Evolutionary conservation across 1,140 invertebrate species (phyloP), one percentile per base, ranked within the genome.

Genomic region (Drosophila sechellia): DNA sequence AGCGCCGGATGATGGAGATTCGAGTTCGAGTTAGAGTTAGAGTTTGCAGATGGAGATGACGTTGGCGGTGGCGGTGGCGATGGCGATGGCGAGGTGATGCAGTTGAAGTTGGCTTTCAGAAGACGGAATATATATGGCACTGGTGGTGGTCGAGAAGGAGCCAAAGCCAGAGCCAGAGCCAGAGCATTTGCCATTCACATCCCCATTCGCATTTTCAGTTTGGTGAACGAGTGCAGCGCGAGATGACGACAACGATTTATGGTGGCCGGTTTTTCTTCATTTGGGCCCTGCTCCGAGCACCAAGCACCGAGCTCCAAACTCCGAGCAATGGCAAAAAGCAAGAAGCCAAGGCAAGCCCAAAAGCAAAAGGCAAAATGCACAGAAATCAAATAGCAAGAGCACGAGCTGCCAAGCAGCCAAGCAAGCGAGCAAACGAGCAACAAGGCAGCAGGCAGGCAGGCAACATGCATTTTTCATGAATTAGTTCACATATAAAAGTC

Each of bases 401-500:
- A 31, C 31, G 31, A 31, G 31, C 31, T 31, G 31, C 31, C 31
- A 31, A 31, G 31, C 31, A 31, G 31, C 31, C 31, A 31, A 31
- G 31, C 31, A 31, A 8, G 8, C 31, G 8, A 31, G 31, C 31
- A 31, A 31, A 17, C 48, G 31, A 46, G 57, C 58, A 40, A 22
- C 10, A 31, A 34, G 45, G 60, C 45, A 60, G 35, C 56, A 31
- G 74, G 60, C 69, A 53, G 54, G n/a, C 53, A 71, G 74, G 55
- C 70, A 39, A 39, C 70, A 87, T 87, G 68, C 84, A 87, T 87
- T 89, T 87, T 87, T 87, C 83, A 87, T 87, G 81, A 86, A 83
- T 89, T 87, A 87, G 83, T 87, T 89, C 84, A 70, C 68, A 87
- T 87, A 87, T 87, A 83, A 87, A 87, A 89, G 84, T 89, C 84